A percentile compares a stretch with the other conserved stretches of the same genome.
These are phyloP conservation scores for Microplitis mediator DNA, from an alignment of 1,140 invertebrate genomes.

Conservation along the genomic window DNA sequence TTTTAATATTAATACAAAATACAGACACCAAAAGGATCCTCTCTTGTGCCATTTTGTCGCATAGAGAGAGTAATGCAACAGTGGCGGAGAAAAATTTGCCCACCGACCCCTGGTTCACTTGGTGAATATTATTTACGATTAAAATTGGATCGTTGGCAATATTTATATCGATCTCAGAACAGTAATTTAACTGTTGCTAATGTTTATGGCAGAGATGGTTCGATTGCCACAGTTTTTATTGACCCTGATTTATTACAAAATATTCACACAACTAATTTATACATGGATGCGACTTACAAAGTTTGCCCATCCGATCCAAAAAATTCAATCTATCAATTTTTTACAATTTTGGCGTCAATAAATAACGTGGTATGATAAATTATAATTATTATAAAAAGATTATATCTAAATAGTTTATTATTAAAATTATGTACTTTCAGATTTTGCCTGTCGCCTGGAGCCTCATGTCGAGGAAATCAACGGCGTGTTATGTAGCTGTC, in stretches of 20 bases:
- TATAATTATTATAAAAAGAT: neutral
- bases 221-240: neutral
- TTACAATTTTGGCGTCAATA: neutral
- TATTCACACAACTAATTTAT: neutral
- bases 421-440: neutral
- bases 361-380: neutral
- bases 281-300: neutral
- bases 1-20: too few relatives aligned
- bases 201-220: neutral
- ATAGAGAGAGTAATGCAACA: too few relatives aligned
- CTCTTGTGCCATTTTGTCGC: too few relatives aligned
- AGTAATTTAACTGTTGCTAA: neutral
- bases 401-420: neutral
- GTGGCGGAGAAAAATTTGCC: neutral
- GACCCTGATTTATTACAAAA: neutral
- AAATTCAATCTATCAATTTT: neutral
- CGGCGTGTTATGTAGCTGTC: neutral
- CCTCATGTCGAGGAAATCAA: neutral
- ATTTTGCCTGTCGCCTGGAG: neutral
- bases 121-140: neutral
- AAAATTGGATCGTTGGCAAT: neutral
- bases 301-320: neutral
- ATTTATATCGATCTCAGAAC: neutral
- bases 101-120: neutral
- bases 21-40: too few relatives aligned